Conservation (phyloP, 2,113 vertebrate species). For the Octodon degus region DNA sequence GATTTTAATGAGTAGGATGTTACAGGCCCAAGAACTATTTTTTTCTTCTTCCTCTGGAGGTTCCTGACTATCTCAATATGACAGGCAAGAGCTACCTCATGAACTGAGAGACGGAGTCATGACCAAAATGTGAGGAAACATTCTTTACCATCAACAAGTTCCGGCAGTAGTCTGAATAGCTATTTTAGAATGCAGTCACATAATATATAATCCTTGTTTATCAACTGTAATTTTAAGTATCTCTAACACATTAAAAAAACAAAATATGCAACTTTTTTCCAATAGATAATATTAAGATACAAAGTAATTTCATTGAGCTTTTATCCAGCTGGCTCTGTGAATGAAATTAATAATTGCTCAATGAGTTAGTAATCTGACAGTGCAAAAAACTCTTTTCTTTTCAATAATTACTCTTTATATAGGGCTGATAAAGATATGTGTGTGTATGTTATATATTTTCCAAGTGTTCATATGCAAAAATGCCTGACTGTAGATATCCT, state of each 20-base stretch:
- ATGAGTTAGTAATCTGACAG: not conserved
- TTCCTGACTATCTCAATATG: not conserved
- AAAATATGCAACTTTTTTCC: not conserved
- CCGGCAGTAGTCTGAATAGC: not conserved
- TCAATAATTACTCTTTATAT: not conserved
- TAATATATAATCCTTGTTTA: not conserved
- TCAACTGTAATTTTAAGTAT: not conserved
- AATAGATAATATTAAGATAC: not conserved
- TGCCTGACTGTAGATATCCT: not conserved
- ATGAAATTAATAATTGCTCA: not conserved
- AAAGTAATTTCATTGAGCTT: not conserved
- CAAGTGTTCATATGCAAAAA: not conserved
- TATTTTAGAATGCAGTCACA: not conserved
- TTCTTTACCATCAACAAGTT: not conserved
- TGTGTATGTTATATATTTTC: not conserved
- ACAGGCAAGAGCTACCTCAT: not conserved
- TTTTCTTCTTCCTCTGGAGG: not conserved
- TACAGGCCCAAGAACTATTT: not conserved
- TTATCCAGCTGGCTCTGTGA: not conserved
- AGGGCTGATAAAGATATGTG: not conserved
- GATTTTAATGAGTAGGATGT: not conserved
- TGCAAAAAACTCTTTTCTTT: not conserved
- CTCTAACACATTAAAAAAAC: not conserved
- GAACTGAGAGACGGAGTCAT: too few species aligned
- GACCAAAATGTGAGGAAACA: not conserved